phyloP scores from a whole-genome alignment of 2,888 invertebrate genomes.

The Salpingus planirostris region DNA sequence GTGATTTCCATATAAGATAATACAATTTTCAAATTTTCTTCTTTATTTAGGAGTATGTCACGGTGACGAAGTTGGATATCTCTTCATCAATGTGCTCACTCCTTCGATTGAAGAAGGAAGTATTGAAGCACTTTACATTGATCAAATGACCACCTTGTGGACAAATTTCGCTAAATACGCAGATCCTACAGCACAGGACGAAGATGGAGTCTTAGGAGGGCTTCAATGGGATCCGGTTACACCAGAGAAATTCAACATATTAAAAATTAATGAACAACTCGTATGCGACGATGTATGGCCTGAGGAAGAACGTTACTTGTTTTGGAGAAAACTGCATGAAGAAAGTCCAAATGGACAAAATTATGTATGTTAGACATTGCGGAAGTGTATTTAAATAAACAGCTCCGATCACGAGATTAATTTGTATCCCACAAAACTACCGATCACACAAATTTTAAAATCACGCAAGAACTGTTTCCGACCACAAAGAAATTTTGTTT shows the following conservation, averaged over 20 bases:
- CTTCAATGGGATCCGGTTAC: constrained; percentile 26
- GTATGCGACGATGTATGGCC: constrained; percentile 22
- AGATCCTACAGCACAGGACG: constrained; percentile 15
- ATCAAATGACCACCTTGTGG: constrained; percentile 20
- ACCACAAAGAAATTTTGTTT: no score
- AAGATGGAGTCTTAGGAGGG: constrained; percentile 11
- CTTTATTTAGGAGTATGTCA: no score
- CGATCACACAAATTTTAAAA: no score
- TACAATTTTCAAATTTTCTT: no score
- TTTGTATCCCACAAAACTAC: no score
- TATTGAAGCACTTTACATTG: constrained; percentile 15
- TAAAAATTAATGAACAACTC: constrained; percentile 28
- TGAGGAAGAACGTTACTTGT: constrained; percentile 23
- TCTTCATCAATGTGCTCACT: constrained; percentile 17
- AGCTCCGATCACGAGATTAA: no score
- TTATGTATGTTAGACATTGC: no score
- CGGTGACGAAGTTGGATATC: constrained; percentile 22
- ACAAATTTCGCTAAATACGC: constrained; percentile 22
- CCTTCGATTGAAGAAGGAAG: constrained; percentile 13
- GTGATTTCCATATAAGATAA: no score
- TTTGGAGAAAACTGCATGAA: constrained; percentile 24
- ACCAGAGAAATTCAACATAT: constrained; percentile 20
- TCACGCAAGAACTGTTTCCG: no score
- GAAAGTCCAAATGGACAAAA: no score
- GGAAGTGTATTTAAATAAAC: no score